Evolutionary conservation across 2,113 vertebrate species (phyloP).

Genomic region (Pristiophorus japonicus): DNA sequence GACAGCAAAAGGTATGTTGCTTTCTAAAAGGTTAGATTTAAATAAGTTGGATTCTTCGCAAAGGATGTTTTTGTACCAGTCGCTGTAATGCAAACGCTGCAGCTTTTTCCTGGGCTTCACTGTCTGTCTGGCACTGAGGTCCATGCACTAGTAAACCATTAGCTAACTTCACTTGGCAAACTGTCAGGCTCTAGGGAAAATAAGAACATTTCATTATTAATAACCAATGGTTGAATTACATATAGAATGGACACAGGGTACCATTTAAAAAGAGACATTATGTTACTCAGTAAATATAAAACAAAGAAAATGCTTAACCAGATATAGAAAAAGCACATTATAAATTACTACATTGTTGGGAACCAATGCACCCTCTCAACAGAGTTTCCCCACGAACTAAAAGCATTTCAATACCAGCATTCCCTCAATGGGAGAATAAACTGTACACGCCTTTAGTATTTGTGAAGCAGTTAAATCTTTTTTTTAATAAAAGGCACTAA

Average conservation of each 20-base stretch:
- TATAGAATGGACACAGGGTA: not conserved
- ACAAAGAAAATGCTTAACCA: not conserved
- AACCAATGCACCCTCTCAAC: not conserved
- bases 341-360: not conserved
- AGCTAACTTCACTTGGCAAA: slow-evolving; percentile 87
- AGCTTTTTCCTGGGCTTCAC: slow-evolving; percentile 88
- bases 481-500: not conserved
- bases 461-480: not conserved
- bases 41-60: not conserved
- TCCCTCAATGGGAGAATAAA: not conserved
- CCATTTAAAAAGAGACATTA: no score
- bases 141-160: slow-evolving; percentile 81
- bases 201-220: slow-evolving; percentile 38
- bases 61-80: slow-evolving; percentile 64
- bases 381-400: not conserved
- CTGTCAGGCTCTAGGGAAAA: slow-evolving; percentile 65
- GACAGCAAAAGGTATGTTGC: not conserved
- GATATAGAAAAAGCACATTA: not conserved
- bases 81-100: slow-evolving; percentile 82
- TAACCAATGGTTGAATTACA: not conserved
- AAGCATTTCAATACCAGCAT: not conserved
- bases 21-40: slow-evolving; percentile 27
- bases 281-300: not conserved
- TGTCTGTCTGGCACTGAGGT: slow-evolving; percentile 82
- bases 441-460: not conserved